phyloP scores from a whole-genome alignment of 2,888 invertebrate genomes.

The Anodontia alba region DNA sequence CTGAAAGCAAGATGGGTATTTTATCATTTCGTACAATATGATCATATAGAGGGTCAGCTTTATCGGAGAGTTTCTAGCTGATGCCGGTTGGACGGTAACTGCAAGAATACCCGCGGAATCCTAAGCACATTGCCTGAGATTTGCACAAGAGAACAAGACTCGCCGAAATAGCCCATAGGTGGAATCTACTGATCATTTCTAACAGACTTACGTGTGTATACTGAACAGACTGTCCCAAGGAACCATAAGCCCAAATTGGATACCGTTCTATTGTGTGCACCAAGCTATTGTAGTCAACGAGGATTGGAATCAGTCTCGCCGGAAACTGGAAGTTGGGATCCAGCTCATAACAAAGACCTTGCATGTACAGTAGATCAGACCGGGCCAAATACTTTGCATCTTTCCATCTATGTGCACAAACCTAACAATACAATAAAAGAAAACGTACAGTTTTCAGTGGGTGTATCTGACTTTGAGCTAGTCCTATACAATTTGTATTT shows the following conservation, averaged over 20 bases:
- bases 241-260: slow-evolving; percentile 67
- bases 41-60: too few relatives aligned
- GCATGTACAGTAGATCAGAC: slow-evolving; percentile 71
- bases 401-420: slow-evolving; percentile 79
- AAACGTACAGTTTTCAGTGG: not conserved
- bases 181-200: too few relatives aligned
- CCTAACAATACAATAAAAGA: slow-evolving; percentile 49
- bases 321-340: slow-evolving; percentile 59
- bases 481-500: too few relatives aligned
- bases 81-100: too few relatives aligned
- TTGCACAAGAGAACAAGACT: too few relatives aligned
- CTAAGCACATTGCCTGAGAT: too few relatives aligned
- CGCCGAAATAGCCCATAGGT: too few relatives aligned
- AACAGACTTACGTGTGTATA: slow-evolving; percentile 67
- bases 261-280: slow-evolving; percentile 60
- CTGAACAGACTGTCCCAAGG: slow-evolving; percentile 61
- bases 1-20: too few relatives aligned
- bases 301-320: slow-evolving; percentile 69
- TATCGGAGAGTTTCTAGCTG: too few relatives aligned
- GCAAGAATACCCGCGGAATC: too few relatives aligned
- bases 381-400: slow-evolving; percentile 63
- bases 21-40: too few relatives aligned
- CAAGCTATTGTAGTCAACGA: slow-evolving; percentile 69
- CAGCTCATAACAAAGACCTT: slow-evolving; percentile 77
- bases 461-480: too few relatives aligned